Percentiles rank a stretch among this genome's conserved stretches.
Evolutionary conservation across 2,113 vertebrate genomes (phyloP).

Genomic region (Amphilophus citrinellus): DNA sequence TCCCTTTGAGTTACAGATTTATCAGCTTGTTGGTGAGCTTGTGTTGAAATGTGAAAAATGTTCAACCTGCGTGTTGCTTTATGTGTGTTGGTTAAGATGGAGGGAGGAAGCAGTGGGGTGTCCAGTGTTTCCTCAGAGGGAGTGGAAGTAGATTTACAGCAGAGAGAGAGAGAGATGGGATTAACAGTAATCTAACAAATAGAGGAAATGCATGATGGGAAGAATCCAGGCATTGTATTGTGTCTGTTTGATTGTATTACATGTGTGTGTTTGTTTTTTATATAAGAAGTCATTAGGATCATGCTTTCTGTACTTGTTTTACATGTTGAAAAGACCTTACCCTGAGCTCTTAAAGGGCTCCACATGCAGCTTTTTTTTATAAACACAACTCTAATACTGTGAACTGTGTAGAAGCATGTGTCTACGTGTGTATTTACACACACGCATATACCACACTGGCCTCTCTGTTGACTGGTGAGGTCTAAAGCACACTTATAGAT

Average conservation of each 20-base stretch:
- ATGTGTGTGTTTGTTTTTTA: conserved; percentile 35
- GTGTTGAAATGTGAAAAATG: conserved; percentile 44
- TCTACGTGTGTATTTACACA: conserved; percentile 11
- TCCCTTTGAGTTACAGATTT: conserved; percentile 23
- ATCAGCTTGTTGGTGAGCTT: neutral
- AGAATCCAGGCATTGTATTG: conserved; percentile 32
- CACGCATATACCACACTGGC: neutral
- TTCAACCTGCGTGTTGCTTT: conserved; percentile 34
- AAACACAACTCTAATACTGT: neutral
- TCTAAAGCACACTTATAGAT: conserved; percentile 28
- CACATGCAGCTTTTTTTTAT: neutral
- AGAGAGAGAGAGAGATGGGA: conserved; percentile 38
- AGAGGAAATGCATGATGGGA: conserved; percentile 66
- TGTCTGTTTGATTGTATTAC: conserved; percentile 4
- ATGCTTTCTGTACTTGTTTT: conserved; percentile 46
- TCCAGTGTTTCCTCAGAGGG: conserved; percentile 40
- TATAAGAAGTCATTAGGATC: conserved; percentile 44
- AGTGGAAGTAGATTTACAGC: conserved; percentile 47
- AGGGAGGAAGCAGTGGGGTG: conserved; percentile 1
- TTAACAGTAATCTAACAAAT: conserved; percentile 74
- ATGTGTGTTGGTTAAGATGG: neutral
- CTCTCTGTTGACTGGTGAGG: conserved; percentile 47
- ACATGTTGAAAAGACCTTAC: conserved; percentile 42
- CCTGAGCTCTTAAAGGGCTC: conserved; percentile 36
- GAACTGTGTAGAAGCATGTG: neutral